Evolutionary conservation across 2,888 invertebrate genomes (phyloP), one percentile per base, ranked within the genome.

Genomic region (Schrankia costaestrigalis): DNA sequence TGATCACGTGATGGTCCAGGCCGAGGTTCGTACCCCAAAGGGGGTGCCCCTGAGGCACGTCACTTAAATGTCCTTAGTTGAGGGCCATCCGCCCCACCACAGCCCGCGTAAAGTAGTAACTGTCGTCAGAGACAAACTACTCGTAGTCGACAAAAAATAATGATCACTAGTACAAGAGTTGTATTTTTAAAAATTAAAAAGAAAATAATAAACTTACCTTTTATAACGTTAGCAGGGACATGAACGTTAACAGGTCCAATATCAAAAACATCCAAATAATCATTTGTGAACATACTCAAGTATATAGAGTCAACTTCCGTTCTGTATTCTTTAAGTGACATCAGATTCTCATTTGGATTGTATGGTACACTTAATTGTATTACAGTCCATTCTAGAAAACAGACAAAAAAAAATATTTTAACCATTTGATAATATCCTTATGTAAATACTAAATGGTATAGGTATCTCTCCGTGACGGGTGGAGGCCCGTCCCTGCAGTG

Each of bases 321-420:
- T 17, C 74, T 67, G 35, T 73, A 80, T 11, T 79, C 81, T 0
- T 61, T 46, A 4, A 71, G 39, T 0, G 71, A 62, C 37, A 79
- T 78, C n/a, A 85, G 41, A 37, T 80, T 86, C 46, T 88, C 89
- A 12, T 81, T 80, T 0, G 86, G 78, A 31, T 85, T 86, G 57
- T 88, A 87, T 0, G 82, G 80, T 0, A 89, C 83, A 4, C 90
- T 90, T 37, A 91, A 41, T 56, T 91, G 91, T 30, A 91, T 62
- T 30, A 91, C 52, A 0, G 90, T 90, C 91, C 91, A 91, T 76
- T 91, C 91, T 91, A 74, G 11, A 24, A 34, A 7, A 15, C n/a
- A n/a, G n/a, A n/a, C n/a, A 4, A 21, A n/a, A 14, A 26, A 3
- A 13, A 3, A 14, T 9, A 23, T 11, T 8, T 3, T 8, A 10